Evolutionary conservation across 2,888 invertebrate genomes (phyloP).

Genomic region (Harpalus rufipes): DNA sequence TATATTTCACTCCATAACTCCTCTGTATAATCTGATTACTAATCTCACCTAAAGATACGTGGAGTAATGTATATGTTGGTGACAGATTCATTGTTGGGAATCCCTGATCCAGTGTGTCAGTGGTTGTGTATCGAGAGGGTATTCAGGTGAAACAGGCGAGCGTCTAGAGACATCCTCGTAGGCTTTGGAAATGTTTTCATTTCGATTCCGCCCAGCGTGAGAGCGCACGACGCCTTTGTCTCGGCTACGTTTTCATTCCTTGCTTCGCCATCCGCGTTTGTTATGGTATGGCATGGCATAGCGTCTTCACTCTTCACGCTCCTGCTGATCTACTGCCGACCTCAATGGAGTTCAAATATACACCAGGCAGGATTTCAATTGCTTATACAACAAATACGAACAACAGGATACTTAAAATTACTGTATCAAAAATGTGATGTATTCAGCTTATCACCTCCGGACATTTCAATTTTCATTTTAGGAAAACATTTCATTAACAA

Average conservation of each 20-base stretch:
- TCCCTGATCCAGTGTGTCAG: slow-evolving; percentile 1
- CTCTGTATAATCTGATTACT: background rate
- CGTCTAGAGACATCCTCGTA: slow-evolving; percentile 32
- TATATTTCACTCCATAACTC: background rate
- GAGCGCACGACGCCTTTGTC: slow-evolving; percentile 59
- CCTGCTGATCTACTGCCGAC: slow-evolving; percentile 6
- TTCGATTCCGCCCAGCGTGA: slow-evolving; percentile 67
- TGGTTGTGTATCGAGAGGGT: slow-evolving; percentile 36
- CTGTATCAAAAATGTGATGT: too few relatives aligned
- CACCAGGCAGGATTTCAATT: background rate
- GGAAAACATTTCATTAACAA: too few relatives aligned
- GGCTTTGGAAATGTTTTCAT: slow-evolving; percentile 66
- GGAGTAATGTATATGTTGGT: background rate
- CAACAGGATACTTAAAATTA: too few relatives aligned
- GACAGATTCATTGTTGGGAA: slow-evolving; percentile 23
- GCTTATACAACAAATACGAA: background rate
- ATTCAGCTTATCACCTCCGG: too few relatives aligned
- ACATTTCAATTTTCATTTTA: too few relatives aligned
- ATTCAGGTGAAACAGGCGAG: slow-evolving; percentile 31
- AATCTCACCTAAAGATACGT: background rate
- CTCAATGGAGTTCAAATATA: slow-evolving; percentile 2
- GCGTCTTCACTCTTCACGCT: slow-evolving; percentile 32
- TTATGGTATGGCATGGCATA: background rate
- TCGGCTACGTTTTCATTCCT: slow-evolving; percentile 66
- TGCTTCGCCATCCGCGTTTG: slow-evolving; percentile 13